Conservation (phyloP, 2,888 invertebrate genomes). For the Arenicola marina region DNA sequence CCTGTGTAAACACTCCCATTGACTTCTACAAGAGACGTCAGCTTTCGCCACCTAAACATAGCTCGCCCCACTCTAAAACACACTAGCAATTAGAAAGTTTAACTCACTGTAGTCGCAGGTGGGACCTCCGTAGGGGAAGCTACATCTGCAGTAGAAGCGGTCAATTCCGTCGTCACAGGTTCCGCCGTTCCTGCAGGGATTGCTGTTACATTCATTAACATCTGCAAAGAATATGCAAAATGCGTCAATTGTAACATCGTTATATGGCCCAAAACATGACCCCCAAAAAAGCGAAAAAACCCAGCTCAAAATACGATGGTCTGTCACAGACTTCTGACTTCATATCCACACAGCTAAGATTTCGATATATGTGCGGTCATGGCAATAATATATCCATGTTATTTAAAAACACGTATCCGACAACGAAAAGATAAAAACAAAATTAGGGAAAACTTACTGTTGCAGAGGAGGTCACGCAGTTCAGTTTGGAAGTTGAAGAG, state of each 20-base stretch:
- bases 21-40: too few species aligned
- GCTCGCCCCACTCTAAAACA: too few species aligned
- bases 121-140: slow-evolving; percentile 10
- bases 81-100: neutral
- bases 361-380: neutral
- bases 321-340: too few species aligned
- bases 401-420: neutral
- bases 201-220: slow-evolving; percentile 12
- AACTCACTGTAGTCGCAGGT: slow-evolving; percentile 15
- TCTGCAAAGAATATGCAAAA: slow-evolving; percentile 7
- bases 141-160: slow-evolving; percentile 10
- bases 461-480: neutral
- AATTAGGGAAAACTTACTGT: neutral
- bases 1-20: too few species aligned
- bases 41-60: too few species aligned
- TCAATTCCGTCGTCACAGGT: slow-evolving; percentile 5
- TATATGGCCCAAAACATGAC: neutral
- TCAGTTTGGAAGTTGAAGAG: neutral
- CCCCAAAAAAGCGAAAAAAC: neutral
- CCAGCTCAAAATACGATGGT: neutral
- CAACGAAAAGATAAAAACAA: neutral
- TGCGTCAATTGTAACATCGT: slow-evolving; percentile 1
- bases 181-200: slow-evolving; percentile 16
- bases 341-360: too few species aligned
- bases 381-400: neutral